A percentile compares a stretch with the other conserved stretches of the same genome.
Evolutionary conservation across 2,113 vertebrate species (phyloP).

Genomic region (Datnioides undecimradiatus): DNA sequence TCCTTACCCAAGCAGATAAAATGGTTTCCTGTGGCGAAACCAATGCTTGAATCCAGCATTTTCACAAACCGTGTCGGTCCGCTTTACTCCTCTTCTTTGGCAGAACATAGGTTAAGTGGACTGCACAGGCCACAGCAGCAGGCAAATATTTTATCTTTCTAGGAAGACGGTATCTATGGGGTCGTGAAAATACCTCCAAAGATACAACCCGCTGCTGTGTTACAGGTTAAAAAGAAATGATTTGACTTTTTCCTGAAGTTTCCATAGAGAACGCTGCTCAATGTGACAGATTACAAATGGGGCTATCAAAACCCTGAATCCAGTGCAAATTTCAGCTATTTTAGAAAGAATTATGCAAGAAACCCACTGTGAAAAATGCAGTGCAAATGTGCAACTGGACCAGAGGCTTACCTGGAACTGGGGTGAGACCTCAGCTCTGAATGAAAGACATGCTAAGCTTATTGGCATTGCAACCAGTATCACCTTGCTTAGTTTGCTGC

Average conservation of each 20-base stretch:
- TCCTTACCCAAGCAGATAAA: not conserved
- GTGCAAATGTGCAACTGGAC: not conserved
- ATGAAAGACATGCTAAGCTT: conserved; percentile 5
- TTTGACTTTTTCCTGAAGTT: not conserved
- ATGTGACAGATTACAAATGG: not conserved
- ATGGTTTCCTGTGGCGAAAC: not conserved
- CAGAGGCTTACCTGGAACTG: not conserved
- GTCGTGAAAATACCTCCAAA: conserved; percentile 17
- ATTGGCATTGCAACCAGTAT: conserved; percentile 1
- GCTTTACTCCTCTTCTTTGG: not conserved
- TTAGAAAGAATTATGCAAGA: conserved; percentile 11
- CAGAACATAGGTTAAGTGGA: not conserved
- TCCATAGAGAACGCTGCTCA: not conserved
- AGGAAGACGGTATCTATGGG: not conserved
- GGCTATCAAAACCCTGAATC: conserved; percentile 17
- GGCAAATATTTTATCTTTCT: not conserved
- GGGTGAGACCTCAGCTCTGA: not conserved
- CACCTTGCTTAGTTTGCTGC: not conserved
- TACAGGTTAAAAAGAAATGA: not conserved
- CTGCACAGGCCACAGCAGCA: not conserved
- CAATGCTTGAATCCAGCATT: not conserved
- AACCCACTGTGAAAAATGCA: not conserved
- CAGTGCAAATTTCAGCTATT: not conserved
- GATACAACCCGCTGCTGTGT: not conserved
- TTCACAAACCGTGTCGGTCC: not conserved